These are phyloP conservation scores for Mastigias papua DNA, from an alignment of 30 jellyfish, hydroid and myxozoan genomes.

Conservation along the genomic window DNA sequence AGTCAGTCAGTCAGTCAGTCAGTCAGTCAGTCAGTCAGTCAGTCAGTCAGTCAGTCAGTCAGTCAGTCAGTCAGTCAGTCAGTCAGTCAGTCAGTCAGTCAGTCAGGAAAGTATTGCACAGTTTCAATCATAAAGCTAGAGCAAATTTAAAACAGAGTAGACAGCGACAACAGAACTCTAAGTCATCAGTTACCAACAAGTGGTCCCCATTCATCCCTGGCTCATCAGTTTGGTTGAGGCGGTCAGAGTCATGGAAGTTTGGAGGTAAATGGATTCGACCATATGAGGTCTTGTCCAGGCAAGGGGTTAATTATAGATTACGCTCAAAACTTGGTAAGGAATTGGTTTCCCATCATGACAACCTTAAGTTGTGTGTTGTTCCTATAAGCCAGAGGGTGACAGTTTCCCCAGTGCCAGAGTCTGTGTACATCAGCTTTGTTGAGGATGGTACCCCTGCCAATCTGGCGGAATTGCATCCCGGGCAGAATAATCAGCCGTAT, in stretches of 20 bases:
- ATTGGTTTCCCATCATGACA: constrained; percentile 41
- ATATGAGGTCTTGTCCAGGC: constrained; percentile 17
- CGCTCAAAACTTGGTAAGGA: constrained; percentile 21
- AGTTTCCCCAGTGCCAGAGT: neutral
- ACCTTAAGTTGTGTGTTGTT: constrained; percentile 19
- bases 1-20: constrained; percentile 48
- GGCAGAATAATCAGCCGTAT: neutral
- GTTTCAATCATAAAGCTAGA: constrained; percentile 3
- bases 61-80: constrained; percentile 52
- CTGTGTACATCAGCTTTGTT: neutral
- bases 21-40: constrained; percentile 52
- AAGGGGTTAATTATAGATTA: constrained; percentile 23
- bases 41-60: constrained; percentile 48
- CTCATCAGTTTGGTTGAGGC: constrained; percentile 22
- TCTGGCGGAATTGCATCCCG: neutral
- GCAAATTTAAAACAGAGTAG: neutral
- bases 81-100: constrained; percentile 48
- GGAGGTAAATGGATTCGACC: constrained; percentile 39
- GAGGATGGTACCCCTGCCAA: neutral
- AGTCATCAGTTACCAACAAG: constrained; percentile 5
- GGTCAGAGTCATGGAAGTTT: constrained; percentile 49
- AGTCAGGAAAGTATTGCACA: constrained; percentile 7
- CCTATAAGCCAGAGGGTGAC: constrained; percentile 14
- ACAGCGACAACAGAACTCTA: neutral
- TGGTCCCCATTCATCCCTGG: constrained; percentile 43